A percentile compares a stretch with the other conserved stretches of the same genome.
Conservation (phyloP, 2,797 vertebrate genomes). For the Lepus oiostolus region DNA sequence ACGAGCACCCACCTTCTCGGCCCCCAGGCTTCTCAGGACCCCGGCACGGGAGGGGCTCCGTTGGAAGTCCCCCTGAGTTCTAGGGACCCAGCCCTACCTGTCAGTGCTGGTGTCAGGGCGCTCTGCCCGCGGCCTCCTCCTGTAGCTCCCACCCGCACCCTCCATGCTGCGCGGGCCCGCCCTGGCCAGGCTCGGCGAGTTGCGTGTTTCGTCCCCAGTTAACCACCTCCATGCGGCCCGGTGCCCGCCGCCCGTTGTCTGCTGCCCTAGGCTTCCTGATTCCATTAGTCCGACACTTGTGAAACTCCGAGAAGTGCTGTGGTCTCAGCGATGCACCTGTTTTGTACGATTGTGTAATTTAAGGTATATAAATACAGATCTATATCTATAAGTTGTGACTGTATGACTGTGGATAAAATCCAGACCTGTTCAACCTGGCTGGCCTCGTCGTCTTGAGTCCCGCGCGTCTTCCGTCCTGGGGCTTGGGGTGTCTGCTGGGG, state of each 20-base stretch:
- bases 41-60: not conserved
- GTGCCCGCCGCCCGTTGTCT: not conserved
- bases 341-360: constrained; percentile 91
- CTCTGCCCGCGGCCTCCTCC: not conserved
- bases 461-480: not conserved
- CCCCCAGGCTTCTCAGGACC: constrained; percentile 42
- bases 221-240: constrained; percentile 70
- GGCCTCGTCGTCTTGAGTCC: constrained; percentile 62
- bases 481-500: not conserved
- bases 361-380: constrained; percentile 89
- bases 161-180: not conserved
- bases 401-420: constrained; percentile 83
- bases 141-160: constrained; percentile 15
- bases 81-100: not conserved
- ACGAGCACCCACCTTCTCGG: not conserved
- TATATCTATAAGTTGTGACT: constrained; percentile 87
- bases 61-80: not conserved
- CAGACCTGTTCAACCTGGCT: constrained; percentile 79
- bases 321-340: constrained; percentile 89
- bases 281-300: constrained; percentile 83
- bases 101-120: constrained; percentile 53
- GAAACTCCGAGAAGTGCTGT: constrained; percentile 85
- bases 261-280: constrained; percentile 75
- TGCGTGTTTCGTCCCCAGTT: constrained; percentile 78
- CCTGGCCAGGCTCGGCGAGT: constrained; percentile 76